Percentiles rank a stretch among this genome's conserved stretches.
These are phyloP conservation scores for Girardinus metallicus DNA, from an alignment of 2,797 vertebrate species.

Conservation along the genomic window DNA sequence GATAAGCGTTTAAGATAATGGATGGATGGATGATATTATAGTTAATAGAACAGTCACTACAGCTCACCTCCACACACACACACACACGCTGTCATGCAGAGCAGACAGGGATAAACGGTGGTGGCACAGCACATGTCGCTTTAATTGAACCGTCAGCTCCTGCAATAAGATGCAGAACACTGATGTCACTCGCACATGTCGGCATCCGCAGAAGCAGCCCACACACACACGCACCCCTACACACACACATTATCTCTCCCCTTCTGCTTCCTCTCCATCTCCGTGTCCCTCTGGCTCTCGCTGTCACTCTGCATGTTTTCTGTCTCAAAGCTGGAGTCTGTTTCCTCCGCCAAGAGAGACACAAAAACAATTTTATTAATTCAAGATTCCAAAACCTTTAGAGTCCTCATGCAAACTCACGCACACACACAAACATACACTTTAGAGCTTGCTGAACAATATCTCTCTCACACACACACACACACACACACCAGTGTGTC, in stretches of 20 bases:
- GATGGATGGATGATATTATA: slow-evolving; percentile 35
- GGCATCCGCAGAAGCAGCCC: slow-evolving; percentile 44
- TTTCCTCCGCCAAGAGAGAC: slow-evolving; percentile 76
- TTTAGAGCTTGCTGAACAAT: slow-evolving; percentile 75
- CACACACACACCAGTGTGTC: slow-evolving; percentile 63
- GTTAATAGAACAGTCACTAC: slow-evolving; percentile 51
- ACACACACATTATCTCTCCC: slow-evolving; percentile 39
- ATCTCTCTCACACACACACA: slow-evolving; percentile 46
- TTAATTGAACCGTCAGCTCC: slow-evolving; percentile 76
- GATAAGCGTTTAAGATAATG: too few species aligned
- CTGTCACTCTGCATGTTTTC: slow-evolving; percentile 71
- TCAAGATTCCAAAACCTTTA: slow-evolving; percentile 65
- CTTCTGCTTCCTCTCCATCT: slow-evolving; percentile 43
- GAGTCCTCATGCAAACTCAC: slow-evolving; percentile 40
- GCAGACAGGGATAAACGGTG: slow-evolving; percentile 55
- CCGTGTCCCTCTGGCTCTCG: slow-evolving; percentile 64
- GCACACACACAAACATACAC: slow-evolving; percentile 51
- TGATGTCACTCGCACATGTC: slow-evolving; percentile 68
- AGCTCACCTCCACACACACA: slow-evolving; percentile 18
- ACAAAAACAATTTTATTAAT: slow-evolving; percentile 82
- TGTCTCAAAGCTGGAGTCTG: slow-evolving; percentile 64
- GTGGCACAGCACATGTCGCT: slow-evolving; percentile 64
- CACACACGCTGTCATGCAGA: background rate
- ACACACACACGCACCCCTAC: slow-evolving; percentile 49
- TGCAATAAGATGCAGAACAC: slow-evolving; percentile 67